Evolutionary conservation across 2,888 invertebrate genomes (phyloP).

Genomic region (Molanna angustata): DNA sequence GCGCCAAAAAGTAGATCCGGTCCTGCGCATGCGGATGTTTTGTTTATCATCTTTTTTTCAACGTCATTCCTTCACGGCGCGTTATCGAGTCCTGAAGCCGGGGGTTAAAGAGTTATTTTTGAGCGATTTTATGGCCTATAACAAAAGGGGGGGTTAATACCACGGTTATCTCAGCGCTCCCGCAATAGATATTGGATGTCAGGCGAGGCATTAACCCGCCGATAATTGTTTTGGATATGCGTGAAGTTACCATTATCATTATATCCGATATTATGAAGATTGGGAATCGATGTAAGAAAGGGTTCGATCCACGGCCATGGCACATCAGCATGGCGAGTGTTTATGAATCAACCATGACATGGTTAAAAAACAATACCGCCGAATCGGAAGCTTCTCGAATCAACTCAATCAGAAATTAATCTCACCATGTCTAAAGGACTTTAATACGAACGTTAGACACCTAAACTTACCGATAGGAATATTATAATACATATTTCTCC

Average conservation of each 20-base stretch:
- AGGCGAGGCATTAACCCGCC: conserved; percentile 17
- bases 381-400: conserved; percentile 17
- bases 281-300: conserved; percentile 10
- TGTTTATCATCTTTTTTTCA: conserved; percentile 26
- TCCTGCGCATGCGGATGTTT: conserved; percentile 14
- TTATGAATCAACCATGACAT: conserved; percentile 24
- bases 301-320: conserved; percentile 22
- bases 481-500: too few species aligned
- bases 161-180: conserved; percentile 12
- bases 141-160: conserved; percentile 20
- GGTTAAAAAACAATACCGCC: conserved; percentile 24
- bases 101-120: conserved; percentile 28
- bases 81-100: conserved; percentile 21
- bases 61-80: conserved; percentile 26
- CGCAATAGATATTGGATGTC: background rate
- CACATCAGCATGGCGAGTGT: conserved; percentile 17
- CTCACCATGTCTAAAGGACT: too few species aligned
- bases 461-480: too few species aligned
- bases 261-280: conserved; percentile 21
- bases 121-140: conserved; percentile 29
- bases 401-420: too few species aligned
- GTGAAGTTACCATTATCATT: conserved; percentile 29
- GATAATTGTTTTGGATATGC: conserved; percentile 27
- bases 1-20: too few species aligned
- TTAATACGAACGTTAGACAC: too few species aligned